Evolutionary conservation across 2,113 vertebrate species (phyloP), one percentile per base, ranked within the genome.

Genomic region (Craseonycteris thonglongyai): DNA sequence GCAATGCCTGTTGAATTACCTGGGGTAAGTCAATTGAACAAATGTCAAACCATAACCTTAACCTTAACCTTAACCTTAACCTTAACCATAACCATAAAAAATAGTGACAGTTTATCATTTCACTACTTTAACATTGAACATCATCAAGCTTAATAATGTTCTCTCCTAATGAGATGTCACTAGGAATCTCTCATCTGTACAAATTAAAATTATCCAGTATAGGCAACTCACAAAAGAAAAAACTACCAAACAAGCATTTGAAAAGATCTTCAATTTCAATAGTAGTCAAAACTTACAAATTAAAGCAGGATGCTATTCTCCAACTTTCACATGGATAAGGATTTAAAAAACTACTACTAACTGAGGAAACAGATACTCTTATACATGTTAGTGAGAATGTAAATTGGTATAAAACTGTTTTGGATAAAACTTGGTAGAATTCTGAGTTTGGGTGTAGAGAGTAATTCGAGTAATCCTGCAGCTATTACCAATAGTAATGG

Each of bases 1-100:
- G 99, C 97, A 99, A 98, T 38, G 99, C 98, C 96, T 99, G 99
- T 92, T 99, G 99, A 98, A 99, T 99, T 95, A 99, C 99, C 99
- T 99, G 98, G 71, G 95, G 74, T 65, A 94, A 96, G 97, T 90
- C 95, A 98, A 97, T 85, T 94, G 90, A 88, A 89, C 69, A 86
- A 75, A 75, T 5, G 72, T 97, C 93, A 96, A 88, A 54, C 15
- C 21, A 76, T 7, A 12, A 79, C n/a, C n/a, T n/a, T n/a, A n/a
- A n/a, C n/a, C n/a, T n/a, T n/a, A n/a, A 54, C 10, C 69, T 66
- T 30, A 75, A 74, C 30, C 28, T 86, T 19, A 51, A 14, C 49
- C 49, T 51, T 51, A 33, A 42, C 8, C 24, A 88, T 79, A 85
- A 90, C 38, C 40, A 82, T 21, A 54, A 95, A 76, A 75, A 92